Percentiles rank a stretch among this genome's conserved stretches.
These are phyloP conservation scores for Subacronicta megacephala DNA, from an alignment of 2,888 invertebrate species.

Conservation along the genomic window DNA sequence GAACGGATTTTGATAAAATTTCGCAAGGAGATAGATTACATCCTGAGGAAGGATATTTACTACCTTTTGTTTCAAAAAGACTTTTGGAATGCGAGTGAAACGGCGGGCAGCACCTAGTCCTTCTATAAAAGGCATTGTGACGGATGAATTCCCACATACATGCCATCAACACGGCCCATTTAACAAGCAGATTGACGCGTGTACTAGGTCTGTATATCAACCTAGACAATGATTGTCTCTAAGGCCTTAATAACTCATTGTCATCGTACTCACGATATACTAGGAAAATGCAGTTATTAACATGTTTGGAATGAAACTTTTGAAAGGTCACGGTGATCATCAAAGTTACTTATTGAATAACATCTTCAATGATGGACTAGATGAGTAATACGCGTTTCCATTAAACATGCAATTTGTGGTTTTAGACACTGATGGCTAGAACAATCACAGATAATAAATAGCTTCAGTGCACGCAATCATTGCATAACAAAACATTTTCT, in stretches of 20 bases:
- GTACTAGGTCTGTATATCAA: constrained; percentile 16
- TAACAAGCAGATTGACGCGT: constrained; percentile 31
- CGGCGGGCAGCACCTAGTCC: too few relatives aligned
- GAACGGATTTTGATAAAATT: too few relatives aligned
- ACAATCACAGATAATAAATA: constrained; percentile 42
- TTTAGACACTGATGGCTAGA: constrained; percentile 25
- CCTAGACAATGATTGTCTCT: constrained; percentile 4
- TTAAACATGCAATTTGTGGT: constrained; percentile 33
- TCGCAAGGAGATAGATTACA: too few relatives aligned
- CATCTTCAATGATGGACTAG: constrained; percentile 10
- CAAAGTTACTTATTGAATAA: constrained; percentile 1
- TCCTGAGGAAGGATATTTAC: too few relatives aligned
- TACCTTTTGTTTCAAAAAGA: too few relatives aligned
- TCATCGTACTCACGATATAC: not conserved
- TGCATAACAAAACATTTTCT: constrained; percentile 43
- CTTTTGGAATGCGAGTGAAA: too few relatives aligned
- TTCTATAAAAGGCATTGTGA: constrained; percentile 23
- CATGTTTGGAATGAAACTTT: not conserved
- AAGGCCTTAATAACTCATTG: constrained; percentile 9
- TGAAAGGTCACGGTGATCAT: not conserved
- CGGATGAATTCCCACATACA: constrained; percentile 34
- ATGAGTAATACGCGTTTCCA: constrained; percentile 5
- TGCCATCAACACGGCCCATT: constrained; percentile 34
- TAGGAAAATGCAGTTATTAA: constrained; percentile 1
- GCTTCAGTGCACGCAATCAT: constrained; percentile 43